Percentiles rank a stretch among this genome's conserved stretches.
These are phyloP conservation scores for Eupithecia tripunctaria DNA, from an alignment of 2,888 invertebrate species.

Conservation along the genomic window DNA sequence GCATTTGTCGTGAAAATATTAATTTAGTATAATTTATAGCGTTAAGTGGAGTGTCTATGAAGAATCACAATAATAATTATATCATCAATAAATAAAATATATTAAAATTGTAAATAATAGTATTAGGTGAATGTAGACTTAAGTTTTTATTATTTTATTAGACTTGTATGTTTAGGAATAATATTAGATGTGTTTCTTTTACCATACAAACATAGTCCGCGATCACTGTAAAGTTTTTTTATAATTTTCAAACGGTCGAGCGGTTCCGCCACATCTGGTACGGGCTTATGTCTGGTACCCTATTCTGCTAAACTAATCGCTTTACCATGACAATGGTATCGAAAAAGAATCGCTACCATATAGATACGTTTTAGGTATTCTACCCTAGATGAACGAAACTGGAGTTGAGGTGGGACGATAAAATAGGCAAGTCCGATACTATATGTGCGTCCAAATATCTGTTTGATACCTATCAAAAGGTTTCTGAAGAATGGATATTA, in stretches of 20 bases:
- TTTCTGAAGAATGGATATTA: too few species aligned
- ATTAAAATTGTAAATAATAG: constrained; percentile 74
- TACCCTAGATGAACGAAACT: neutral
- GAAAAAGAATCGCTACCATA: neutral
- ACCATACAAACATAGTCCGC: constrained; percentile 58
- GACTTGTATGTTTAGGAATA: constrained; percentile 73
- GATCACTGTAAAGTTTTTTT: constrained; percentile 28
- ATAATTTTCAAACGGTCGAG: neutral
- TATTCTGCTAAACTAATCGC: neutral
- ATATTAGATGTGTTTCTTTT: constrained; percentile 78
- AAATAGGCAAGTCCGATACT: neutral
- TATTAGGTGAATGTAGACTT: constrained; percentile 55
- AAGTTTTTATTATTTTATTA: constrained; percentile 69
- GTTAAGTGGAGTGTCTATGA: constrained; percentile 38
- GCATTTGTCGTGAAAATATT: constrained; percentile 28
- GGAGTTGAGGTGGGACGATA: neutral
- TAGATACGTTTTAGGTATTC: neutral
- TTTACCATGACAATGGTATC: neutral
- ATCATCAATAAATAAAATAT: constrained; percentile 57
- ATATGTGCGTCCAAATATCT: neutral
- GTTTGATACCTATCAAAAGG: too few species aligned
- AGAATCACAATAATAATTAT: constrained; percentile 59
- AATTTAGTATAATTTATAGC: constrained; percentile 32
- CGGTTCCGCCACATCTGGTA: neutral
- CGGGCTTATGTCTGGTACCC: neutral